Conservation (phyloP, 92 coral and sea anemone genomes). For the Phenganax stokvisi region DNA sequence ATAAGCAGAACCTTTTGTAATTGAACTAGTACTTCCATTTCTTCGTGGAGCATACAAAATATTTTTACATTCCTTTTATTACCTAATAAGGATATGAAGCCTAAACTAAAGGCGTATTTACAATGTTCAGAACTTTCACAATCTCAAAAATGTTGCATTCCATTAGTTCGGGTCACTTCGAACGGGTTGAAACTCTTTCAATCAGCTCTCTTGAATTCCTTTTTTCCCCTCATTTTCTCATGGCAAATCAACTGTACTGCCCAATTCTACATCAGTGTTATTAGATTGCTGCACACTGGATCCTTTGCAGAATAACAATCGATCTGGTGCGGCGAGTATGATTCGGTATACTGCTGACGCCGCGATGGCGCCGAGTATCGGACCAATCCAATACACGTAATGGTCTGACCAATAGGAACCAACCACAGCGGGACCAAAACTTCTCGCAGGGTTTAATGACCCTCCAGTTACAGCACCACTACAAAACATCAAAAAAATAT, state of each 20-base stretch:
- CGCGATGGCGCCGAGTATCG: conserved; percentile 18
- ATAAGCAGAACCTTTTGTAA: too few relatives aligned
- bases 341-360: conserved; percentile 18
- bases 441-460: conserved; percentile 36
- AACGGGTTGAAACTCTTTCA: too few relatives aligned
- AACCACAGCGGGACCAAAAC: conserved; percentile 36
- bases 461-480: conserved; percentile 34
- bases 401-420: conserved; percentile 24
- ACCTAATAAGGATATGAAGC: too few relatives aligned
- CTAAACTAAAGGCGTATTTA: too few relatives aligned
- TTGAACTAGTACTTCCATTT: too few relatives aligned
- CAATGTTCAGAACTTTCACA: too few relatives aligned
- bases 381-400: conserved; percentile 38
- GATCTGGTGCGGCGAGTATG: conserved; percentile 25
- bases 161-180: too few relatives aligned
- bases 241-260: background rate
- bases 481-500: background rate
- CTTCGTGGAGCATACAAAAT: too few relatives aligned
- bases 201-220: too few relatives aligned
- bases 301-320: conserved; percentile 9
- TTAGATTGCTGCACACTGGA: background rate
- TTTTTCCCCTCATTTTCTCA: background rate
- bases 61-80: too few relatives aligned
- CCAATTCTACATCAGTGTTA: background rate
- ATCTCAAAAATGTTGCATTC: too few relatives aligned